Evolutionary conservation across 92 coral and sea anemone species (phyloP).

Genomic region (Porites cylindrica): DNA sequence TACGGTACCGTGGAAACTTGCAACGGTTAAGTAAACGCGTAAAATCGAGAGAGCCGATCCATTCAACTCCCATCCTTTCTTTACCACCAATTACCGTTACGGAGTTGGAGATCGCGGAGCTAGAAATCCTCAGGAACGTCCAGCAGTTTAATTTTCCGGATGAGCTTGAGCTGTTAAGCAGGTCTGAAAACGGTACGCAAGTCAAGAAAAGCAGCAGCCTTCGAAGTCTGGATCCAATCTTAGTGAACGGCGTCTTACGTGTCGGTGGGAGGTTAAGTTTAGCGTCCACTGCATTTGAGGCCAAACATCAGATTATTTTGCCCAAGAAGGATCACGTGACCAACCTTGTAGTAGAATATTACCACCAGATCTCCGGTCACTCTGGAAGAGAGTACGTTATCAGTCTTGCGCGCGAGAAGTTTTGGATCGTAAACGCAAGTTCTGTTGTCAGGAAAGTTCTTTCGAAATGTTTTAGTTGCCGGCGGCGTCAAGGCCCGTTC

Average conservation of each 20-base stretch:
- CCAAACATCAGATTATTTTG: constrained; percentile 46
- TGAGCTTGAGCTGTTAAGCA: constrained; percentile 2
- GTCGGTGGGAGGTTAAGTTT: constrained; percentile 47
- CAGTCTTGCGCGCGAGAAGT: constrained; percentile 28
- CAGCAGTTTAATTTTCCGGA: constrained; percentile 38
- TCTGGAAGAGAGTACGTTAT: constrained; percentile 50
- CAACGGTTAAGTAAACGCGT: not conserved
- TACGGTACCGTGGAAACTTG: constrained; percentile 6
- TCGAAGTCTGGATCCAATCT: constrained; percentile 27
- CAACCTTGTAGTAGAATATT: constrained; percentile 30
- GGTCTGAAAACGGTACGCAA: not conserved
- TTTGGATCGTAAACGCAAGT: constrained; percentile 39
- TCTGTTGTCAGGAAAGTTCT: constrained; percentile 3
- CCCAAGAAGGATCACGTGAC: constrained; percentile 50
- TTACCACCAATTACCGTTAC: not conserved
- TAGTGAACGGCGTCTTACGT: constrained; percentile 36
- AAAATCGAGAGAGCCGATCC: not conserved
- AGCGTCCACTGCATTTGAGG: constrained; percentile 20
- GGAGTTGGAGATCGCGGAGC: constrained; percentile 39
- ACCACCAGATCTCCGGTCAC: constrained; percentile 44
- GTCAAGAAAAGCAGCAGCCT: constrained; percentile 43
- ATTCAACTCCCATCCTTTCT: not conserved
- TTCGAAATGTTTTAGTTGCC: constrained; percentile 26
- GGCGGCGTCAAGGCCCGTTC: constrained; percentile 18
- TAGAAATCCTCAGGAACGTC: constrained; percentile 18